phyloP scores from a whole-genome alignment of 2,113 vertebrate genomes.

The Gymnorhina tibicen region DNA sequence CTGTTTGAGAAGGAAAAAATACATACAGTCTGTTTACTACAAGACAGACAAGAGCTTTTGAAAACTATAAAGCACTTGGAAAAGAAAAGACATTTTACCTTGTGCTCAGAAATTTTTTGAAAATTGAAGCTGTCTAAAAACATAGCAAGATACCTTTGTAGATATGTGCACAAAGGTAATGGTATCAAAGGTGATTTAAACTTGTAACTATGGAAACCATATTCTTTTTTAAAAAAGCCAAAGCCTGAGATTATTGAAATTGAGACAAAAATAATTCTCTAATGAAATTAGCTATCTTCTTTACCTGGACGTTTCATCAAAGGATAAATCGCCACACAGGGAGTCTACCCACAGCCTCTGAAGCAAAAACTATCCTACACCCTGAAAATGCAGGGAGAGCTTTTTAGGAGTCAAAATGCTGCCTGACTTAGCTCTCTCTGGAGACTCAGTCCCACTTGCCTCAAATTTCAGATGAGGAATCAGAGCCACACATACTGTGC shows the following conservation, averaged over 20 bases:
- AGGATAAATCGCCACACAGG: neutral
- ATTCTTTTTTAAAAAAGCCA: neutral
- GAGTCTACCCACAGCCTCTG: neutral
- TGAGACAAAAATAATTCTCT: neutral
- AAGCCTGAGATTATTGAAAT: neutral
- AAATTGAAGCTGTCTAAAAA: neutral
- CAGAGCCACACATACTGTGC: neutral
- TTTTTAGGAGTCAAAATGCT: neutral
- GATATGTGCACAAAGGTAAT: neutral
- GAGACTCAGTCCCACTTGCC: neutral
- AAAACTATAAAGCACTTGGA: neutral
- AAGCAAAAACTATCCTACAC: neutral
- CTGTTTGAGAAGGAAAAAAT: neutral
- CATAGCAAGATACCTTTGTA: neutral
- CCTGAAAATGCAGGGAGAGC: neutral
- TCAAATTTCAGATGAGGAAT: neutral
- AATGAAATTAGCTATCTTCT: neutral
- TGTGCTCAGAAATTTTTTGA: neutral
- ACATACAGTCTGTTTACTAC: fast-evolving
- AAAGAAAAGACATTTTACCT: neutral
- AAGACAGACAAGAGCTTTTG: neutral
- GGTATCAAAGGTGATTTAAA: neutral
- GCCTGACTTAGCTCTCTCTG: neutral
- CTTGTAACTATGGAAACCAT: neutral
- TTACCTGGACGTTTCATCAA: neutral